Evolutionary conservation across 2,888 invertebrate species (phyloP).

Genomic region (Galeruca laticollis): DNA sequence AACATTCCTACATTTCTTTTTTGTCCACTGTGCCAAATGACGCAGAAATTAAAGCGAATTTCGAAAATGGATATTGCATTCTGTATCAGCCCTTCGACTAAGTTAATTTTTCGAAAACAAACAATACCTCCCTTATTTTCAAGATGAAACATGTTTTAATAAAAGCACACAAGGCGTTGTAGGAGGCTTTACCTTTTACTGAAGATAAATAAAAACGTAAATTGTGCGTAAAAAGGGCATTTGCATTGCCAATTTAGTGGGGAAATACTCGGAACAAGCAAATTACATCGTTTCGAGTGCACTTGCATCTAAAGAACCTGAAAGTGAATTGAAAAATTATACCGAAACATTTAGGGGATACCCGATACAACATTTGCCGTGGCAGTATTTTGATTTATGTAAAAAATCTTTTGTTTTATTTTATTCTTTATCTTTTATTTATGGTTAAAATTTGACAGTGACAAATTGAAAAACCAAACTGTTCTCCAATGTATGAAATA

Average conservation of each 20-base stretch:
- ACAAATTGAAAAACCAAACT: not conserved
- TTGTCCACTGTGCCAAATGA: too few species aligned
- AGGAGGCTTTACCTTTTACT: constrained; percentile 51
- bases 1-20: too few species aligned
- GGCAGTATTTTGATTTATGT: constrained; percentile 1
- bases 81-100: constrained; percentile 26
- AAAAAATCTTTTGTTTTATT: constrained; percentile 7
- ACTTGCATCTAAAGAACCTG: constrained; percentile 48
- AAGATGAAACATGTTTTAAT: constrained; percentile 56
- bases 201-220: constrained; percentile 61
- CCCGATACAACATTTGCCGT: constrained; percentile 15
- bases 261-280: constrained; percentile 50
- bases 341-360: constrained; percentile 26
- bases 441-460: not conserved
- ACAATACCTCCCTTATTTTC: constrained; percentile 37
- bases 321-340: constrained; percentile 39
- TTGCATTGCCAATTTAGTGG: constrained; percentile 57
- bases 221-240: constrained; percentile 60
- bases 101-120: constrained; percentile 26
- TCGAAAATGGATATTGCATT: not conserved
- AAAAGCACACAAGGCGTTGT: constrained; percentile 50
- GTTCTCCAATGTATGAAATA: not conserved
- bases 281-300: constrained; percentile 51
- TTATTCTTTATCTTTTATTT: not conserved
- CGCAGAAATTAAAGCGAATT: too few species aligned